Base-by-base conservation (phyloP, 2,113 vertebrate species). In the Apteryx owenii region DNA sequence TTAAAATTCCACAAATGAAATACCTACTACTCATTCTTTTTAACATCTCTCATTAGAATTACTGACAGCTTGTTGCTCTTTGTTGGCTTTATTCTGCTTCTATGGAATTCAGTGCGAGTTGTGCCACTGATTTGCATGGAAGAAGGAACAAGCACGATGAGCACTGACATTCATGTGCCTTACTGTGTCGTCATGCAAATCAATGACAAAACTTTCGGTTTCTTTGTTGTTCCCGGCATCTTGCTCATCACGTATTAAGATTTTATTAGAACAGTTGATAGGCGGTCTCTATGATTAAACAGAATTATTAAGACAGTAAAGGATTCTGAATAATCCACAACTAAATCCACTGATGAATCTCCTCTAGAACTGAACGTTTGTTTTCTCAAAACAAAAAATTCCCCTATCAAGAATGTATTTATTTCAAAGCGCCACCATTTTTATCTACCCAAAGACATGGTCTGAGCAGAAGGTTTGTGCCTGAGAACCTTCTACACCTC, bases 31-130 rank as follows among this genome's bases (percentile, higher is more conserved):
- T 88, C 92, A 89, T 64, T 64, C 90, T 72, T 88, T 89, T 95
- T 86, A 91, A 91, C 89, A 93, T 87, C 80, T 94, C 88, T 96
- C 72, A 14, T 90, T 84, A 96, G 72, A 97, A 96, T 97, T 97
- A 97, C 86, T 95, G 86, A 97, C 96, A 97, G 93, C 89, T 96
- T 97, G 92, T 96, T 97, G 89, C 92, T 97, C 93, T 46, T 90
- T 93, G 89, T 58, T 89, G 71, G 66, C 77, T 56, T 95, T 91
- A 92, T 73, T 84, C 75, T 82, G 56, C 53, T 82, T n/a, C 54
- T 82, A 14, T 18, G 56, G 31, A 89, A 96, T 60, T 89, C 93
- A 78, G 64, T 46, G 85, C 48, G 93, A 95, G 94, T 90, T 85
- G 83, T 89, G 78, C 64, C 38, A 70, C 78, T 81, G 65, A 95